A percentile compares a stretch with the other conserved stretches of the same genome.
These are phyloP conservation scores for Acronicta aceris DNA, from an alignment of 2,888 invertebrate species.

Conservation along the genomic window DNA sequence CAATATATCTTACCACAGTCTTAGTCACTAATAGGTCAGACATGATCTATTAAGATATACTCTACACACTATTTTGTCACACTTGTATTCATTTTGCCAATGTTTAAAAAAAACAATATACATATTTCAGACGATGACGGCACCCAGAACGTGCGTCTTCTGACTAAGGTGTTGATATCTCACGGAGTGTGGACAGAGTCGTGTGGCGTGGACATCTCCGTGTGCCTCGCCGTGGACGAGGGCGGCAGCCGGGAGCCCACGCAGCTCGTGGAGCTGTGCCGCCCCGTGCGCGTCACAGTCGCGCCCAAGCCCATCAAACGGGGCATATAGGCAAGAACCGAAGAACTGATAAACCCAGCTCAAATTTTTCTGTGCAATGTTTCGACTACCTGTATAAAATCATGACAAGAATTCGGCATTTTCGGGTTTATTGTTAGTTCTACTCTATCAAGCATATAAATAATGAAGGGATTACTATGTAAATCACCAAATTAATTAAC, in stretches of 20 bases:
- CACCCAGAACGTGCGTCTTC: constrained; percentile 91
- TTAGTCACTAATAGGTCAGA: too few relatives aligned
- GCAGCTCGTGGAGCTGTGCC: constrained; percentile 93
- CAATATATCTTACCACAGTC: too few relatives aligned
- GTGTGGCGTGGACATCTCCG: constrained; percentile 95
- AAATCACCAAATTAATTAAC: background rate
- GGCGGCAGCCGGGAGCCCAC: constrained; percentile 80
- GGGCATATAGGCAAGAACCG: constrained; percentile 87
- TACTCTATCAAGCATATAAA: background rate
- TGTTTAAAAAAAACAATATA: too few relatives aligned
- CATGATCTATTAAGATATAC: too few relatives aligned
- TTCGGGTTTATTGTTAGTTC: too few relatives aligned
- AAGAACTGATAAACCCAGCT: too few relatives aligned
- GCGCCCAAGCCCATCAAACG: constrained; percentile 96
- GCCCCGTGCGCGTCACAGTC: constrained; percentile 95
- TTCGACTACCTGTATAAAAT: too few relatives aligned
- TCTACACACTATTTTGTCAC: too few relatives aligned
- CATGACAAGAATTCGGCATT: too few relatives aligned
- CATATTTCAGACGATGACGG: constrained; percentile 84
- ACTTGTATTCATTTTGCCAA: too few relatives aligned
- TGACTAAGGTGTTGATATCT: constrained; percentile 96
- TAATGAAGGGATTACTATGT: background rate
- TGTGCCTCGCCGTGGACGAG: constrained; percentile 93
- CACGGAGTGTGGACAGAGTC: constrained; percentile 98
- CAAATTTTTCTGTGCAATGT: too few relatives aligned